These are phyloP conservation scores for Pyrrhia umbra DNA, from an alignment of 2,888 invertebrate species.

Conservation along the genomic window DNA sequence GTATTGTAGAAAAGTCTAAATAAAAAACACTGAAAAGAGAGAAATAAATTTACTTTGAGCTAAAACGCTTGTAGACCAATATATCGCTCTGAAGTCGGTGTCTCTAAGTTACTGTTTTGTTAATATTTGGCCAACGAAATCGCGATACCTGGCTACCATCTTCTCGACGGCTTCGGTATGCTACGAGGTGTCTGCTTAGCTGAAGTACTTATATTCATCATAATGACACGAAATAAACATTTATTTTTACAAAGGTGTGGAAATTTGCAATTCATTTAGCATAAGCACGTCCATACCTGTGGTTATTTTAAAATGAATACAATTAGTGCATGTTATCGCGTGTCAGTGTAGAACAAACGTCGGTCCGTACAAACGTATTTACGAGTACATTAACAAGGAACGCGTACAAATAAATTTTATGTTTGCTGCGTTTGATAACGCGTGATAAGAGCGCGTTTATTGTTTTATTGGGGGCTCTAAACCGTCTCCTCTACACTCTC, in stretches of 20 bases:
- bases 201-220: too few species aligned
- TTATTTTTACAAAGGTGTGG: too few species aligned
- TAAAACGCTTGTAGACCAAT: too few species aligned
- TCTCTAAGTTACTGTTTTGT: too few species aligned
- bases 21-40: too few species aligned
- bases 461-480: slow-evolving; percentile 87
- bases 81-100: too few species aligned
- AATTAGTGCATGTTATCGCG: slow-evolving; percentile 73
- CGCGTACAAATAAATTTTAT: slow-evolving; percentile 84
- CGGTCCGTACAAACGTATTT: slow-evolving; percentile 83
- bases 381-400: slow-evolving; percentile 73
- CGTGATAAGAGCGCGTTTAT: slow-evolving; percentile 85
- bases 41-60: too few species aligned
- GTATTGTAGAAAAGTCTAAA: background rate
- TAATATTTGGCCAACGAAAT: too few species aligned
- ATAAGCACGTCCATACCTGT: slow-evolving; percentile 4
- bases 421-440: slow-evolving; percentile 85
- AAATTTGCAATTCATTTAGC: slow-evolving; percentile 23
- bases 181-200: too few species aligned
- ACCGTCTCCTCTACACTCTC: slow-evolving; percentile 66
- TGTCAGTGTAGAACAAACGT: slow-evolving; percentile 79
- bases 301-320: slow-evolving; percentile 38
- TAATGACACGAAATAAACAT: background rate
- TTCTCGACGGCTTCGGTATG: too few species aligned
- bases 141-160: too few species aligned